These are phyloP conservation scores for Morelia viridis DNA, from an alignment of 2,797 vertebrate species.

Conservation along the genomic window DNA sequence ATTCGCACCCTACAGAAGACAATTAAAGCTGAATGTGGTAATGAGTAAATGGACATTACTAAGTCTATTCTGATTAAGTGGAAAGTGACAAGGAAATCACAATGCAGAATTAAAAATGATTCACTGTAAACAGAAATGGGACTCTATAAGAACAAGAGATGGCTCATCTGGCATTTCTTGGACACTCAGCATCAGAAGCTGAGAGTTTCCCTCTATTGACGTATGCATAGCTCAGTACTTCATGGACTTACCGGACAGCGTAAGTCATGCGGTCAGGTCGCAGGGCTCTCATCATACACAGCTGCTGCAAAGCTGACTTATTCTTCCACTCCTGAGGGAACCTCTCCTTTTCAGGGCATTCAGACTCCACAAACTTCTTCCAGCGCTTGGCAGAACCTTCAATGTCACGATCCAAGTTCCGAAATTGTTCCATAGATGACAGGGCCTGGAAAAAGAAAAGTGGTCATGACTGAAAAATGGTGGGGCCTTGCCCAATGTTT, in stretches of 20 bases:
- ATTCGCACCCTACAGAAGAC: background rate
- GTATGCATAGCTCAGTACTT: background rate
- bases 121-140: background rate
- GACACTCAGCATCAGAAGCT: background rate
- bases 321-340: slow-evolving; percentile 97
- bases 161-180: background rate
- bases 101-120: background rate
- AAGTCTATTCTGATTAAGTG: slow-evolving; percentile 23
- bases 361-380: slow-evolving; percentile 92
- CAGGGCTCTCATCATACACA: slow-evolving; percentile 90
- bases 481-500: accelerated
- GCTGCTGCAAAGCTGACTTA: slow-evolving; percentile 85
- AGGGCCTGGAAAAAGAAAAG: slow-evolving; percentile 77
- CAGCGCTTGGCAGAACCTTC: slow-evolving; percentile 92
- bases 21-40: slow-evolving; percentile 8
- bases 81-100: background rate
- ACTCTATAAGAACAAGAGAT: background rate
- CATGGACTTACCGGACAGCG: slow-evolving; percentile 79
- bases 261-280: slow-evolving; percentile 91
- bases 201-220: background rate
- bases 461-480: slow-evolving; percentile 7
- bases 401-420: slow-evolving; percentile 89
- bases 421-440: slow-evolving; percentile 88
- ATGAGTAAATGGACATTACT: background rate
- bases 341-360: slow-evolving; percentile 93